A percentile compares a stretch with the other conserved stretches of the same genome.
These are phyloP conservation scores for Cryptoprocta ferox DNA, from an alignment of 2,797 vertebrate species.

Conservation along the genomic window DNA sequence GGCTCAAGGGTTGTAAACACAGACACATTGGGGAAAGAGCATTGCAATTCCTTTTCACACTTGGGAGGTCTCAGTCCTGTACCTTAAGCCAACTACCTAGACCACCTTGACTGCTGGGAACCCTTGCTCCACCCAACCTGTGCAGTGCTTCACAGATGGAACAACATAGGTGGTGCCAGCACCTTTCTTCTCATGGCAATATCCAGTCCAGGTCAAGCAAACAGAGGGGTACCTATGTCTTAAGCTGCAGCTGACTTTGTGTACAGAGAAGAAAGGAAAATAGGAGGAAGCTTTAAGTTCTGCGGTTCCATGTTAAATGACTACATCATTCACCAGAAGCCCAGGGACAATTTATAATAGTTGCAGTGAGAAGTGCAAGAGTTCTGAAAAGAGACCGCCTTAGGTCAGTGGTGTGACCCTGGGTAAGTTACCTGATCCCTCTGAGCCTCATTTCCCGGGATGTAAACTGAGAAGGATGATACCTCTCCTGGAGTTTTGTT, in stretches of 20 bases:
- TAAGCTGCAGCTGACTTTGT: neutral
- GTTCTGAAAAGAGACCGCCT: slow-evolving; percentile 12
- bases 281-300: neutral
- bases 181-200: neutral
- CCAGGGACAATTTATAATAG: neutral
- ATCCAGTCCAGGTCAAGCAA: neutral
- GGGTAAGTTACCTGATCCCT: neutral
- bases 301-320: neutral
- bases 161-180: accelerated
- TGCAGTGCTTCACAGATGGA: neutral
- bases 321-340: neutral
- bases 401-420: neutral
- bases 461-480: slow-evolving; percentile 2
- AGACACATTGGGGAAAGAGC: neutral
- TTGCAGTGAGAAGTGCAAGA: neutral
- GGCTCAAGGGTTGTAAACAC: neutral
- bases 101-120: neutral
- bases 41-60: neutral
- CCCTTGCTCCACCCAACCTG: neutral
- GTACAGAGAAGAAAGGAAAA: slow-evolving; percentile 41
- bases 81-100: neutral
- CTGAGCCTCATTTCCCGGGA: neutral
- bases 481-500: neutral
- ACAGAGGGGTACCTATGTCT: neutral
- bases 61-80: neutral